Conservation (phyloP, 1,140 invertebrate genomes). For the Trichonephila clavata region DNA sequence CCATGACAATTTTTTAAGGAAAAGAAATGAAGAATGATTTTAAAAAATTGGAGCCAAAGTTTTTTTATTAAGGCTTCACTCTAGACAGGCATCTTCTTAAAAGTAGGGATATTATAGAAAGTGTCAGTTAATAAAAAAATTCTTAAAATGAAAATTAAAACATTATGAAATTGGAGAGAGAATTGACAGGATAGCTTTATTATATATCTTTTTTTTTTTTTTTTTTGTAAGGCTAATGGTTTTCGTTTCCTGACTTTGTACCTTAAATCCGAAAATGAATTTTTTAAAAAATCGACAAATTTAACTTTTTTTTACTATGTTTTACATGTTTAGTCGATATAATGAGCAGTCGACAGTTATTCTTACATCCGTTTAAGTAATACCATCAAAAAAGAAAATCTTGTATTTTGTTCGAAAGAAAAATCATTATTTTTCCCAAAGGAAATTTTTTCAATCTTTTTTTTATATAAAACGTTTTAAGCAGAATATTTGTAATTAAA, state of each 20-base stretch:
- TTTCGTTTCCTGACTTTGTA: background rate
- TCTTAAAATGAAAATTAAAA: background rate
- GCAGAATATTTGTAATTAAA: too few relatives aligned
- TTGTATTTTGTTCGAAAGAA: too few relatives aligned
- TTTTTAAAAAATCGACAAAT: background rate
- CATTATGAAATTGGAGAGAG: background rate
- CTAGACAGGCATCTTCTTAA: background rate
- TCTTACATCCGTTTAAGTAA: too few relatives aligned
- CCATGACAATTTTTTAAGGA: background rate
- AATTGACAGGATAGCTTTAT: background rate
- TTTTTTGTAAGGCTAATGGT: background rate
- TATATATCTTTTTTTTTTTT: background rate
- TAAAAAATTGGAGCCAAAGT: background rate
- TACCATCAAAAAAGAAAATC: too few relatives aligned
- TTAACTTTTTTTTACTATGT: too few relatives aligned
- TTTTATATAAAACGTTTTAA: too few relatives aligned
- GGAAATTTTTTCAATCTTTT: too few relatives aligned
- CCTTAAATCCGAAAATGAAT: background rate
- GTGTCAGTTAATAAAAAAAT: background rate
- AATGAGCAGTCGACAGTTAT: too few relatives aligned
- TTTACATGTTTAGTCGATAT: too few relatives aligned
- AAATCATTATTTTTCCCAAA: too few relatives aligned
- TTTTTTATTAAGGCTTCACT: background rate
- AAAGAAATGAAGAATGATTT: background rate
- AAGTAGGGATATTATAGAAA: background rate